These are phyloP conservation scores for Oligia fasciuncula DNA, from an alignment of 2,888 invertebrate genomes.

Conservation along the genomic window DNA sequence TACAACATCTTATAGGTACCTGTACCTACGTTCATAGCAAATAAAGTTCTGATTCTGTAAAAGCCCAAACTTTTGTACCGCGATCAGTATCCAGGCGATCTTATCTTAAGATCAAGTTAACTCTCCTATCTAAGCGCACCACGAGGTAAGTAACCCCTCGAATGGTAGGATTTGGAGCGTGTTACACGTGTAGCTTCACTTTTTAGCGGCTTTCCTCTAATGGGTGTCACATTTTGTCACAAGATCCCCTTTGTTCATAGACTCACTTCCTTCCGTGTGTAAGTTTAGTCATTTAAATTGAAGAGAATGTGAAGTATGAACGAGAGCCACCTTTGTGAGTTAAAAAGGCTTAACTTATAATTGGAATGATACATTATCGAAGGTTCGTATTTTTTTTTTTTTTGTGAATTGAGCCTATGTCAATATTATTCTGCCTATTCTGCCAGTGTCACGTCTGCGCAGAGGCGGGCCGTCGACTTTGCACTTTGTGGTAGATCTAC, in stretches of 20 bases:
- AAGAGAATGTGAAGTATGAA: not conserved
- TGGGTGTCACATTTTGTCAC: constrained; percentile 61
- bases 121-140: constrained; percentile 60
- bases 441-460: not conserved
- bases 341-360: not conserved
- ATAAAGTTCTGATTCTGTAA: too few species aligned
- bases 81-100: not conserved
- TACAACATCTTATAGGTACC: too few species aligned
- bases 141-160: constrained; percentile 65
- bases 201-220: constrained; percentile 68
- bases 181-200: constrained; percentile 69
- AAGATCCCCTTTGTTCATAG: constrained; percentile 62
- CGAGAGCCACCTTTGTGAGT: not conserved
- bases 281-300: constrained; percentile 34
- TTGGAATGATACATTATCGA: not conserved
- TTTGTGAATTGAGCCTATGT: not conserved
- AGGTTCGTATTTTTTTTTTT: not conserved
- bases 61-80: not conserved
- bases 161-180: constrained; percentile 69
- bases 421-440: not conserved
- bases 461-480: too few species aligned
- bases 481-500: too few species aligned
- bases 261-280: constrained; percentile 29
- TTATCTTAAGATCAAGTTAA: constrained; percentile 29
- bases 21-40: too few species aligned